Base-by-base conservation (phyloP, 2,888 invertebrate genomes). In the Mamestra brassicae region DNA sequence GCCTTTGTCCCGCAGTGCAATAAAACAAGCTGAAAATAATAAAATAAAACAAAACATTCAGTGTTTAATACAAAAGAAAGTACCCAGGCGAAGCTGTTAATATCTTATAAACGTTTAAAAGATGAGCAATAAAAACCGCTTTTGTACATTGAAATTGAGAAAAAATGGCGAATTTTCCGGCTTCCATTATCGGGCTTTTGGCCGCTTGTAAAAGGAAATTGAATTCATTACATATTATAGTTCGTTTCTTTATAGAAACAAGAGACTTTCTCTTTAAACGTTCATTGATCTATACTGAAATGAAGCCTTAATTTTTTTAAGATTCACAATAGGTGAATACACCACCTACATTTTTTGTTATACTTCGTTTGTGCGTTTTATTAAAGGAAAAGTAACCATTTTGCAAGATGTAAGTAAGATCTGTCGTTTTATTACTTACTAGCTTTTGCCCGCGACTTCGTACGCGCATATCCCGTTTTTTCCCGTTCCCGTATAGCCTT, bases 191-290 rank as follows among this genome's bases (percentile, higher is more conserved):
- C 58, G 38, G 34, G 63, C 54, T 36, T 70, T 80, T 63, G 54
- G 36, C 50, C 66, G 58, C 34, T 47, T 78, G 36, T 11, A 13
- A 71, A 70, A 70, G 75, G 36, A 80, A 80, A 80, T 80, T 80
- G 34, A 80, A 80, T 80, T 80, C 80, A 61, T 64, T 55, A 50
- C 61, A 38, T 45, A 63, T 15, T 73, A 52, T 68, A 70, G 26
- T 80, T 74, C 13, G n/a, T 65, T 73, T 5, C 13, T 45, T 11
- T 60, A 55, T 47, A 47, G 13, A 1, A 17, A 52, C 45, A 52
- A 68, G 38, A 34, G n/a, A 61, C 60, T 38, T 38, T 65, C 13
- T 57, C 45, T 57, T 76, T 67, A 47, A 57, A 50, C n/a, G 15
- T 42, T 15, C 34, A 74, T 50, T 76, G 64, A 64, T 36, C 45